A percentile compares a stretch with the other conserved stretches of the same genome.
Conservation (phyloP, 1,140 invertebrate species). For the Leptopilina clavipes region DNA sequence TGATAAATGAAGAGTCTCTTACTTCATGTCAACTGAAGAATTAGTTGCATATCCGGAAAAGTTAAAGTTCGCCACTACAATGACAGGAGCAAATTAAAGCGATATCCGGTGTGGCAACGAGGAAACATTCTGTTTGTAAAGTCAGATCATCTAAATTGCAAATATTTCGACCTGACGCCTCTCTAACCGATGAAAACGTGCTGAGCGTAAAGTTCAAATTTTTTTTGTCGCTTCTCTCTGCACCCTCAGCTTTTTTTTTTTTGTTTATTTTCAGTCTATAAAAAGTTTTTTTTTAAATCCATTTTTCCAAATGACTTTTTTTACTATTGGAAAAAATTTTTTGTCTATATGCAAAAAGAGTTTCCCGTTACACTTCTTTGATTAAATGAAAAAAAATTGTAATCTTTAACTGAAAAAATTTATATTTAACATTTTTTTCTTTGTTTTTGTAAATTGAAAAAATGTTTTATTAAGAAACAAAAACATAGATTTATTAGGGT, state of each 20-base stretch:
- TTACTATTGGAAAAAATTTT: too few species aligned
- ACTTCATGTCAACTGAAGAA: neutral
- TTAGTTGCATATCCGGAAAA: slow-evolving; percentile 27
- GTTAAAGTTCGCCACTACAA: slow-evolving; percentile 20
- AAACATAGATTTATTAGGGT: too few species aligned
- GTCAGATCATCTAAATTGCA: slow-evolving; percentile 34
- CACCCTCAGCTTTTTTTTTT: slow-evolving; percentile 12
- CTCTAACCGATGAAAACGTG: slow-evolving; percentile 29
- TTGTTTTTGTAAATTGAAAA: too few species aligned
- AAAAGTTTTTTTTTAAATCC: too few species aligned
- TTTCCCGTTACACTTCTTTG: too few species aligned
- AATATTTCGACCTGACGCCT: slow-evolving; percentile 31
- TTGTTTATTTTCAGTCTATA: too few species aligned
- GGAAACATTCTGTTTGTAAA: slow-evolving; percentile 28
- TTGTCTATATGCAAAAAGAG: too few species aligned
- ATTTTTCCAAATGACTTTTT: too few species aligned
- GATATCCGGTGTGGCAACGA: slow-evolving; percentile 19
- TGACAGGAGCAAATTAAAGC: slow-evolving; percentile 18
- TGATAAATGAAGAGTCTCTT: neutral
- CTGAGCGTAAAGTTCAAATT: slow-evolving; percentile 16
- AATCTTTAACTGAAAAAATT: too few species aligned
- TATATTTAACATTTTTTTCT: too few species aligned
- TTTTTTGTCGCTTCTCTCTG: slow-evolving; percentile 8
- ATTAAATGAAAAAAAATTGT: too few species aligned
- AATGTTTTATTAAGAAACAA: too few species aligned